Evolutionary conservation across 30 jellyfish, hydroid and myxozoan species (phyloP), one percentile per base, ranked within the genome.

Genomic region (Nemopilema nomurai): DNA sequence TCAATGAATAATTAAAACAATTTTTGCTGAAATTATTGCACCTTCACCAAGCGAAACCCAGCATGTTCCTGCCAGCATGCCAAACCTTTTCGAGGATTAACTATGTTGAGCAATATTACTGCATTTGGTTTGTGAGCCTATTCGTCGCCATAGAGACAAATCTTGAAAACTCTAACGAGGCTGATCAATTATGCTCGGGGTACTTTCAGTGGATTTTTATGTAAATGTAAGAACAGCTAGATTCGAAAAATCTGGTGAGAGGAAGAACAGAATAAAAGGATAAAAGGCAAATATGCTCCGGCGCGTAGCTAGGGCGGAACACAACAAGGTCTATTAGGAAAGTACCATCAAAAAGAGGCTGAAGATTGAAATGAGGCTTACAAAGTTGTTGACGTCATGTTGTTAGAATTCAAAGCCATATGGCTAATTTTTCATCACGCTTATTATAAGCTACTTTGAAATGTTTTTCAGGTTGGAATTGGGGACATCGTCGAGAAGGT

Each of bases 401-500:
- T 41, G 57, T 41, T 41, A 41, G 57, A 41, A 41, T 41, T 67
- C 23, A 0, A 67, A 1, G 76, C 30, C 18, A 22, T 8, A 0
- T 67, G 32, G 76, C 30, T 67, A 22, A 63, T 63, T 9, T 63
- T 41, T 13, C 9, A 41, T 3, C 13, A 41, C 57, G 13, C 57
- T 41, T 6, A 41, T 67, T 23, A 67, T 67, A 3, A 8, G 4
- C 16, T 4, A 67, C 32, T 19, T 0, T 71, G 18, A 1, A 78
- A 51, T 27, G 31, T 51, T 49, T 29, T 71, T 28, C 72, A 91
- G 98, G 69, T 92, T 0, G n/a, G 28, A 31, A 87, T 92, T 53
- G 98, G 98, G 19, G 98, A 92, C 62, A 91, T 92, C 67, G 66
- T 92, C 27, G 81, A 72, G 51, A 87, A 81, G 81, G 98, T 92